Evolutionary conservation across 2,797 vertebrate species (phyloP).

Genomic region (Falco biarmicus): DNA sequence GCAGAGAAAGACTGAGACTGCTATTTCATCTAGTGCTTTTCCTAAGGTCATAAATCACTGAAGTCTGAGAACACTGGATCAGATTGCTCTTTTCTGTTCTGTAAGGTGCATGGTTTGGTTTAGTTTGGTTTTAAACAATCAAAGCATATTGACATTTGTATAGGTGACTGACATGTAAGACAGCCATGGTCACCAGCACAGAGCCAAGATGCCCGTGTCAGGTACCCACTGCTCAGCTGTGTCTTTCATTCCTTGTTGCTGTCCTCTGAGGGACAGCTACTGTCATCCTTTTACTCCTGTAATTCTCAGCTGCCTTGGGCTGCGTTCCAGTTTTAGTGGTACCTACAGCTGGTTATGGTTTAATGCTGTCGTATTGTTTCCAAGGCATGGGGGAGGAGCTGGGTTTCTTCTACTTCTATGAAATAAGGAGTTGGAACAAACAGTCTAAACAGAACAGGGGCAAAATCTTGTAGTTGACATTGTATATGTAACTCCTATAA

Average conservation of each 20-base stretch:
- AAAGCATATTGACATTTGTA: not conserved
- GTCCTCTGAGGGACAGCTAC: not conserved
- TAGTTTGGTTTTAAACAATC: not conserved
- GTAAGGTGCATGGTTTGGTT: not conserved
- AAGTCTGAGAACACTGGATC: not conserved
- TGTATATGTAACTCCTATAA: not conserved
- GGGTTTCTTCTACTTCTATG: not conserved
- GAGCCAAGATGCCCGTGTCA: not conserved
- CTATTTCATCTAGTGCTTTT: not conserved
- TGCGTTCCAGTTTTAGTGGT: not conserved
- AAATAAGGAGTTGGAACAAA: not conserved
- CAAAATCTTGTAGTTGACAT: not conserved
- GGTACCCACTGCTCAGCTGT: not conserved
- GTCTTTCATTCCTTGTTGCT: not conserved
- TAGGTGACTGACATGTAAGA: not conserved
- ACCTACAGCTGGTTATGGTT: not conserved
- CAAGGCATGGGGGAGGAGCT: not conserved
- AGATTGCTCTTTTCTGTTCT: not conserved
- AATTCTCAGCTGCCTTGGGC: not conserved
- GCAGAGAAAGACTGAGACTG: not conserved
- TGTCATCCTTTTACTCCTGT: not conserved
- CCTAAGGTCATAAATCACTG: not conserved
- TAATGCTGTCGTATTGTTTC: not conserved
- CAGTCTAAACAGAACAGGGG: not conserved
- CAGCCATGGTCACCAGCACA: not conserved